Base-by-base conservation (phyloP, 2,113 vertebrate genomes). In the Raja brachyura region DNA sequence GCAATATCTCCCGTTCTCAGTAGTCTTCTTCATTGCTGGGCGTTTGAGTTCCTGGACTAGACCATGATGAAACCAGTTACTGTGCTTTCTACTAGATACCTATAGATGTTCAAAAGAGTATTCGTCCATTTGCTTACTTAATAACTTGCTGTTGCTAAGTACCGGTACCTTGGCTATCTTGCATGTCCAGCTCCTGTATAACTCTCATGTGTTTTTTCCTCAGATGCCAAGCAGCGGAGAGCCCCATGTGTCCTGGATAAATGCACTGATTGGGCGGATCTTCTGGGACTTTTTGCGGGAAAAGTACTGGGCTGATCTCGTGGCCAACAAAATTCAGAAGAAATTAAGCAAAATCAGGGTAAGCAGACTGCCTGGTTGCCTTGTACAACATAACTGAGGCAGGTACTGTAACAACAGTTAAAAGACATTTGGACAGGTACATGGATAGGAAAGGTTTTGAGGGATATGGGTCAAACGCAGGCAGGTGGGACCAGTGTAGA, bases 301-400 rank as follows among this genome's bases (percentile, higher is more conserved):
- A 94, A 97, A 93, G 59, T 96, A 97, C 95, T 98, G 97, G 97
- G 95, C 96, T 0, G 96, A 98, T 93, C 94, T 95, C 13, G 96
- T 98, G 83, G 96, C 97, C 93, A 94, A 93, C 94, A 98, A 98
- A 95, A 97, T 98, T 94, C 98, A 98, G 95, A 97, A 97, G 95
- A 98, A 98, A 94, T 85, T 98, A 93, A 97, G 97, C 95, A 98
- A 97, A 96, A 98, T 98, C 94, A 96, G 96, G 96, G 98, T 98
- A 94, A 93, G 96, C 48, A 11, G 63, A 70, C 25, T 7, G 68
- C 6, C 14, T 63, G 13, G 25, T 28, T 63, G n/a, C 1, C n/a
- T 9, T 77, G 75, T 14, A 16, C 11, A 77, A 33, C 11, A 16
- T n/a, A 33, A 77, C 10, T 77, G n/a, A 16, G 39, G 39, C 39